These are phyloP conservation scores for Chrysolina americana DNA, from an alignment of 2,888 invertebrate species.

Conservation along the genomic window DNA sequence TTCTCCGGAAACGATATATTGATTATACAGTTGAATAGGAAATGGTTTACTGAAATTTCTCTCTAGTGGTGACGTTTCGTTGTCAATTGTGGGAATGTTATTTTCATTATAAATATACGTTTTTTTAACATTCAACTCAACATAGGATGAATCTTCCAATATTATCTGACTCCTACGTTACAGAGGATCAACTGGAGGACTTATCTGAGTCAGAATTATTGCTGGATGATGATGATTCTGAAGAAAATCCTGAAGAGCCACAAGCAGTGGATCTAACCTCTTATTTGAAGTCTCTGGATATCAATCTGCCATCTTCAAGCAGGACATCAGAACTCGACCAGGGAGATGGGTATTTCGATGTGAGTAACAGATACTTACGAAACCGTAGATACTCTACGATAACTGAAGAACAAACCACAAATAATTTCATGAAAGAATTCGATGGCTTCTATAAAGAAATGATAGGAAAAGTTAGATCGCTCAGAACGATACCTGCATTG, in stretches of 20 bases:
- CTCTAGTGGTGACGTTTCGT: neutral
- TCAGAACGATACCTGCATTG: constrained; percentile 46
- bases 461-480: constrained; percentile 51
- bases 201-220: neutral
- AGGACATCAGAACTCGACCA: neutral
- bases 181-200: neutral
- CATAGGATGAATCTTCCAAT: neutral
- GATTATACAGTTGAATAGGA: neutral
- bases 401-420: constrained; percentile 41
- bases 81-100: neutral
- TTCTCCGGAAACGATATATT: constrained; percentile 8
- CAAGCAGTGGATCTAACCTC: neutral
- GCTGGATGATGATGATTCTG: constrained; percentile 20
- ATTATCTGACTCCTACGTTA: neutral
- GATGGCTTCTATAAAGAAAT: constrained; percentile 52
- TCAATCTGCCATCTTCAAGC: constrained; percentile 19
- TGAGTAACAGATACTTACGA: neutral
- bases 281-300: constrained; percentile 30
- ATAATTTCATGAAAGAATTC: constrained; percentile 44
- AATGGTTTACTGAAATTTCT: neutral
- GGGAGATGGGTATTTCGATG: neutral
- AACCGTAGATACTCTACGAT: constrained; percentile 28
- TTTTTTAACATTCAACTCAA: neutral
- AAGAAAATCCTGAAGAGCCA: constrained; percentile 20
- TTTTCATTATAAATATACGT: neutral